Conservation (phyloP, 2,888 invertebrate species). For the Chloroclysta siterata region DNA sequence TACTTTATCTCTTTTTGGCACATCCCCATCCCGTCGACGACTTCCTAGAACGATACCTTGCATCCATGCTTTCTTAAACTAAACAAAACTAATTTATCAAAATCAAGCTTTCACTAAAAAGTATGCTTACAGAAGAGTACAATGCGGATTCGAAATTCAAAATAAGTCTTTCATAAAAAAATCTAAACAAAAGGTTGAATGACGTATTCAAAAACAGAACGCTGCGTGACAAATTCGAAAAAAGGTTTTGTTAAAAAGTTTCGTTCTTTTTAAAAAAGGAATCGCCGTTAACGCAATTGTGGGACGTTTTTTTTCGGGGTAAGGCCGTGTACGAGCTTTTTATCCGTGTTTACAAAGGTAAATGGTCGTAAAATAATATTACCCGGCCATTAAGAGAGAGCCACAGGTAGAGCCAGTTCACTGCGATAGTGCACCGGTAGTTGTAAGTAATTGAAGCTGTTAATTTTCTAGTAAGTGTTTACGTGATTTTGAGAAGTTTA, state of each 20-base stretch:
- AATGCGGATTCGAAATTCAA: constrained; percentile 48
- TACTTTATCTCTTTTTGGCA: constrained; percentile 86
- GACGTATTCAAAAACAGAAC: constrained; percentile 44
- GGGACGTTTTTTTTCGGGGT: constrained; percentile 62
- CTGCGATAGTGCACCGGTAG: constrained; percentile 64
- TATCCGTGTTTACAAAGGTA: constrained; percentile 78
- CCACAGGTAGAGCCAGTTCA: constrained; percentile 80
- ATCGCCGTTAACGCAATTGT: constrained; percentile 72
- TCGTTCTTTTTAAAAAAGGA: constrained; percentile 61
- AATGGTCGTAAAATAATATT: constrained; percentile 82
- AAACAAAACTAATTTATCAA: constrained; percentile 32
- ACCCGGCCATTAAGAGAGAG: constrained; percentile 73
- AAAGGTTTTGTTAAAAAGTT: constrained; percentile 49
- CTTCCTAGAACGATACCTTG: constrained; percentile 79
- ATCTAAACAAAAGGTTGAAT: constrained; percentile 34
- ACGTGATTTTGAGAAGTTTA: constrained; percentile 53
- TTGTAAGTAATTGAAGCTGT: constrained; percentile 71
- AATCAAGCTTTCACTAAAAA: constrained; percentile 33
- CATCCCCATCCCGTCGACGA: constrained; percentile 82
- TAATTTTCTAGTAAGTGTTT: constrained; percentile 67
- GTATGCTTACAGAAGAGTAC: constrained; percentile 23
- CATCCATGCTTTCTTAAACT: constrained; percentile 65
- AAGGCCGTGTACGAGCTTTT: constrained; percentile 67
- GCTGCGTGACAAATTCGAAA: constrained; percentile 54
- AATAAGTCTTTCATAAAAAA: constrained; percentile 39